Evolutionary conservation across 2,797 vertebrate species (phyloP).

Genomic region (Phylloscopus collybita): DNA sequence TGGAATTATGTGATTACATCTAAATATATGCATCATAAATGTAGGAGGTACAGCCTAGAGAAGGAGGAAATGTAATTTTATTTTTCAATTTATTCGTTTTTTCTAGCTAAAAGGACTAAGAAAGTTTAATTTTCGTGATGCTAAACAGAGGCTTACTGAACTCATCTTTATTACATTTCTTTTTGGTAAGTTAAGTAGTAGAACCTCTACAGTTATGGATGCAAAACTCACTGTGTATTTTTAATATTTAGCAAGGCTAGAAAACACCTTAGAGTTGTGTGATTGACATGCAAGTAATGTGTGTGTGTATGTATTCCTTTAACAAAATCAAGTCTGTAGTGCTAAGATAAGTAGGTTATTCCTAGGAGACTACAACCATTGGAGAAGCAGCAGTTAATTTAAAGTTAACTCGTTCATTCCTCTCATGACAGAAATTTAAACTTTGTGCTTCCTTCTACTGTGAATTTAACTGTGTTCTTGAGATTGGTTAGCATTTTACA

Average conservation of each 20-base stretch:
- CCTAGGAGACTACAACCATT: not conserved
- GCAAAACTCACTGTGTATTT: not conserved
- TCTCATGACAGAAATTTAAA: not conserved
- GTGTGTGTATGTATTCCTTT: not conserved
- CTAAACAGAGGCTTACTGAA: not conserved
- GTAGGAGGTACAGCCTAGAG: not conserved
- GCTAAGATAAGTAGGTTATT: not conserved
- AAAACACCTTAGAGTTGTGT: not conserved
- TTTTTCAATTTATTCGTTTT: not conserved
- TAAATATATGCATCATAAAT: not conserved
- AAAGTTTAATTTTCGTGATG: not conserved
- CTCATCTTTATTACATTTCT: not conserved
- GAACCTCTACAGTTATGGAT: not conserved
- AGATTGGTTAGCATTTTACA: not conserved
- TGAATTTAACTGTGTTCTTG: not conserved
- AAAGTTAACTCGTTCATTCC: not conserved
- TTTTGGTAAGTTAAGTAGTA: not conserved
- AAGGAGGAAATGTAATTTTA: not conserved
- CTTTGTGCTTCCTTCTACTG: not conserved
- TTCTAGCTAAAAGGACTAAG: not conserved
- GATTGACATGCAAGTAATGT: not conserved
- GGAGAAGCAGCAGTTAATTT: not conserved
- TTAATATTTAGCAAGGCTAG: not conserved
- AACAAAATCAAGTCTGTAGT: not conserved
- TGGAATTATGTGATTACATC: constrained; percentile 14